Evolutionary conservation across 2,797 vertebrate species (phyloP), one percentile per base, ranked within the genome.

Genomic region (Carduelis carduelis): DNA sequence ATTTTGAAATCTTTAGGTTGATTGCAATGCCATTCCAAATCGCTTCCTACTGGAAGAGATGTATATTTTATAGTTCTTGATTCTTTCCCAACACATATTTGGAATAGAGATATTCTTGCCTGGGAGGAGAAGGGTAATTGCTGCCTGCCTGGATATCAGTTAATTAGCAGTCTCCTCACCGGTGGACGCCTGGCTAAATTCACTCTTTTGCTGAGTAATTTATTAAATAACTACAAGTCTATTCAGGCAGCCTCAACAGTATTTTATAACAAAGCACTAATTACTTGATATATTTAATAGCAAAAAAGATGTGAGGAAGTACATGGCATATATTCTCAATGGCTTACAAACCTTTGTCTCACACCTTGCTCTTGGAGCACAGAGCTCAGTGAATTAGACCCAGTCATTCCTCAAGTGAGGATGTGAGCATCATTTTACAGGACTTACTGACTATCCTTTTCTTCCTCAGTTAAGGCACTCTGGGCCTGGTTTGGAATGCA

Each of bases 81-180:
- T 90, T 93, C 63, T 87, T 93, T 93, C 59, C 70, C 49, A 89
- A 44, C 44, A 27, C 1, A 2, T 69, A 63, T 69, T 94, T 95
- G 85, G 34, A 93, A 90, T 56, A 49, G 80, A 84, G 83, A 72
- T 93, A 61, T 34, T 92, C 69, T 84, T 72, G 77, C 81, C 80
- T 93, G 83, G 85, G 86, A 95, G 94, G 91, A 90, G 95, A 95
- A 90, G 81, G 46, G 53, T 95, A 97, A 94, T 95, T 95, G 91
- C 81, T 91, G 85, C 88, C 87, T 95, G 91, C 80, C 63, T 95
- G 85, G 91, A 24, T 88, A 87, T 80, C 74, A 64, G 93, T 96
- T 96, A 96, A 95, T 94, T 96, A 96, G 78, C 56, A 76, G 60
- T 94, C 87, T 93, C 64, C 80, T 95, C 91, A 86, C 90, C 80